phyloP scores from a whole-genome alignment of 2,888 invertebrate genomes.

The Himalopsyche anomala region DNA sequence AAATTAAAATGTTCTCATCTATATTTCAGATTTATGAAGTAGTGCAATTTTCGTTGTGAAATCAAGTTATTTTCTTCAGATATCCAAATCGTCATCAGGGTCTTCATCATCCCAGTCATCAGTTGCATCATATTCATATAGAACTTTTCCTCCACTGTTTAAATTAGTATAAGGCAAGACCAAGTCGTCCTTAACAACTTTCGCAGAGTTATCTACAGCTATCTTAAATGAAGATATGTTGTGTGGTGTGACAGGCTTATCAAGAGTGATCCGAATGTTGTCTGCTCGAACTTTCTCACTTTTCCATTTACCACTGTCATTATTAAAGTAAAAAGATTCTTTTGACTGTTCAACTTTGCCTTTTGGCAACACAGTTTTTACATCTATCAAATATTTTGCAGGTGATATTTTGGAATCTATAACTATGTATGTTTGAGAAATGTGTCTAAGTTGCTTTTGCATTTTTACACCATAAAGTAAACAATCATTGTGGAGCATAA shows the following conservation, averaged over 20 bases:
- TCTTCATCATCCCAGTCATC: conserved; percentile 93
- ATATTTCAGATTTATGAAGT: too few species aligned
- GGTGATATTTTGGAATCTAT: conserved; percentile 71
- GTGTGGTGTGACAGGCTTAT: conserved; percentile 70
- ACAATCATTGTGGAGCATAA: conserved; percentile 76
- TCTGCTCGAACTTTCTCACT: conserved; percentile 68
- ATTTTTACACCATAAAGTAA: conserved; percentile 71
- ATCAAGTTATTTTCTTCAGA: conserved; percentile 70
- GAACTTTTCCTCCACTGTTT: conserved; percentile 78
- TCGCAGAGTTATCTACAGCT: conserved; percentile 79
- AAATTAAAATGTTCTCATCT: too few species aligned
- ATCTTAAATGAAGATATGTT: conserved; percentile 81
- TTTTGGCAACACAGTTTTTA: conserved; percentile 74
- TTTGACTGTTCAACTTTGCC: conserved; percentile 76
- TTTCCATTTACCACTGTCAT: conserved; percentile 69
- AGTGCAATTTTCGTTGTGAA: too few species aligned
- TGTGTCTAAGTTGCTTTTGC: conserved; percentile 73
- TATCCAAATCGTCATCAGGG: conserved; percentile 90
- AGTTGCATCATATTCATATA: conserved; percentile 85
- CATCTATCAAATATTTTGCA: conserved; percentile 67
- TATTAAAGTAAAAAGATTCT: conserved; percentile 71
- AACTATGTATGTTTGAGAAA: conserved; percentile 70
- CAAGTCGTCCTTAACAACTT: conserved; percentile 78
- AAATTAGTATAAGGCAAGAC: conserved; percentile 80
- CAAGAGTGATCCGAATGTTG: conserved; percentile 68